phyloP scores from a whole-genome alignment of 2,797 vertebrate species.

The Trematomus bernacchii region DNA sequence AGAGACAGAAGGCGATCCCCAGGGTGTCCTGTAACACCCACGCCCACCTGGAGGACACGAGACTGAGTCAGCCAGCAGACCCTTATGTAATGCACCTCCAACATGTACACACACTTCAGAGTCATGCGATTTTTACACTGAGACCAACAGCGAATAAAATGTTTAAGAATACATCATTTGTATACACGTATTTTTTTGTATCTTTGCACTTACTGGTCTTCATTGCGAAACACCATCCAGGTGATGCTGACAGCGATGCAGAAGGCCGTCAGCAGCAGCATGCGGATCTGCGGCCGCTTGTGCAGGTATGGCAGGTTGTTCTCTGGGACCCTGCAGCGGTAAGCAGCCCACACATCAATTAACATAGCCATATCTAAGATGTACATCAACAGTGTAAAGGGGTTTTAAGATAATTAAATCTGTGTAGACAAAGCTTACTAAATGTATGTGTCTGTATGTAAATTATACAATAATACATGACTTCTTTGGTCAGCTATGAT shows the following conservation, averaged over 20 bases:
- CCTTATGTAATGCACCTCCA: not conserved
- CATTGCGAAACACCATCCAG: slow-evolving; percentile 95
- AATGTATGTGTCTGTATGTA: not conserved
- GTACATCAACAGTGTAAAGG: not conserved
- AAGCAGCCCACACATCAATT: not conserved
- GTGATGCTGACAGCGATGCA: slow-evolving; percentile 90
- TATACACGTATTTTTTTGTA: not conserved
- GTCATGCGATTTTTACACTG: no score
- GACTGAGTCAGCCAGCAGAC: slow-evolving; percentile 27
- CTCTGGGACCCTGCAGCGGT: slow-evolving; percentile 87
- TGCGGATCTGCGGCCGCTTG: slow-evolving; percentile 92
- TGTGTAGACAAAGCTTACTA: not conserved
- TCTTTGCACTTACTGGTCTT: slow-evolving; percentile 92
- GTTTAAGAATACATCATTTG: no score
- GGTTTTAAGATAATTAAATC: not conserved
- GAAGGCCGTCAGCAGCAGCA: slow-evolving; percentile 89
- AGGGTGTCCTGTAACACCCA: slow-evolving; percentile 96
- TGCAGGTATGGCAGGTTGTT: slow-evolving; percentile 94
- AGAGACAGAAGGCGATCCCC: slow-evolving; percentile 96
- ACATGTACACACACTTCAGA: not conserved
- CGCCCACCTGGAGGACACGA: slow-evolving; percentile 89
- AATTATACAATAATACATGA: not conserved
- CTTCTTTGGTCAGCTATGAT: no score
- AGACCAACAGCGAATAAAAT: no score
- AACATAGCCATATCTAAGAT: not conserved